These are phyloP conservation scores for Rhinella marina DNA, from an alignment of 2,797 vertebrate species.

Conservation along the genomic window DNA sequence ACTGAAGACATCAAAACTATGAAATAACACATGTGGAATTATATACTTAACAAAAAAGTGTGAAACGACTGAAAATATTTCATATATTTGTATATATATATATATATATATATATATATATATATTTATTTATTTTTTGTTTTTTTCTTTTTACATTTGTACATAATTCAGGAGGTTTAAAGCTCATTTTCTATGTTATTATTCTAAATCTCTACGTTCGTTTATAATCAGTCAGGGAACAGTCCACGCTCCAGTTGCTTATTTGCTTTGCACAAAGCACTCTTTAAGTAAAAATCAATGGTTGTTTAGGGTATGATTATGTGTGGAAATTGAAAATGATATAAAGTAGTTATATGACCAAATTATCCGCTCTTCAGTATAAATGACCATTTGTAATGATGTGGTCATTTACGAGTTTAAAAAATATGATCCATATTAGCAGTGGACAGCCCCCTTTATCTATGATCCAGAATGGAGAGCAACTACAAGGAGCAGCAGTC, in stretches of 20 bases:
- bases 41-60: too few species aligned
- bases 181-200: background rate
- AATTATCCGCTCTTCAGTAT: background rate
- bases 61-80: too few species aligned
- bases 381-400: background rate
- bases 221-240: background rate
- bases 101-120: too few species aligned
- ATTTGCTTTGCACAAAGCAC: background rate
- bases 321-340: background rate
- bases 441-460: background rate
- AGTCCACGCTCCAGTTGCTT: background rate
- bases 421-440: background rate
- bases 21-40: too few species aligned
- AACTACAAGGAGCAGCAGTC: background rate
- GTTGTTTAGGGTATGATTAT: background rate
- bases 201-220: background rate
- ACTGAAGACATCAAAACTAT: too few species aligned
- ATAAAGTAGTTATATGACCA: background rate
- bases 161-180: background rate
- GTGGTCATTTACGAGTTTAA: background rate
- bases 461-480: background rate
- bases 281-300: background rate
- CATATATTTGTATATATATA: too few species aligned
- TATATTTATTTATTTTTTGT: background rate
- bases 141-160: background rate